Evolutionary conservation across 2,797 vertebrate genomes (phyloP).

Genomic region (Cossypha caffra): DNA sequence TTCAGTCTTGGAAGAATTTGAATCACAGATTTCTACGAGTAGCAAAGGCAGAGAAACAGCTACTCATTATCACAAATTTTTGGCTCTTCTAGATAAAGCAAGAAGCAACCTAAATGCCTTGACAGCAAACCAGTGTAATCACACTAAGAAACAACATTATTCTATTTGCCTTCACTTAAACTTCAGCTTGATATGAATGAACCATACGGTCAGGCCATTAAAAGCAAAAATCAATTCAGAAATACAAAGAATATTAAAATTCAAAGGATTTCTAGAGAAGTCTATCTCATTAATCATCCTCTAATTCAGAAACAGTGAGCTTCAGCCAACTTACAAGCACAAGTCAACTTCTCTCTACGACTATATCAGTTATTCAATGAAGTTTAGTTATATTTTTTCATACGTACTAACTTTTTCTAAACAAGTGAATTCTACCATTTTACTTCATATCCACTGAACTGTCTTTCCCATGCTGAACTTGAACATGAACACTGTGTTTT

Average conservation of each 20-base stretch:
- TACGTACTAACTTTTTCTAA: not conserved
- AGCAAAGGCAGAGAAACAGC: not conserved
- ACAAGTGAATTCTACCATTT: not conserved
- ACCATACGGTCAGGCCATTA: not conserved
- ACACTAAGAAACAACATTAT: not conserved
- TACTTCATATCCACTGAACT: not conserved
- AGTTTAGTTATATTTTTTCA: not conserved
- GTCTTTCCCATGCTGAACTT: not conserved
- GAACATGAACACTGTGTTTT: not conserved
- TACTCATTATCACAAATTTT: not conserved
- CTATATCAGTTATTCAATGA: not conserved
- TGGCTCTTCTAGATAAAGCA: not conserved
- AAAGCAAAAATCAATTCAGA: not conserved
- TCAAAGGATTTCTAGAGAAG: not conserved
- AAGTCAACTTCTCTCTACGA: not conserved
- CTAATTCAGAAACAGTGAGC: not conserved
- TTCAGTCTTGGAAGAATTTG: not conserved
- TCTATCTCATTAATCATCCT: not conserved
- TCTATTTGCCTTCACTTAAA: not conserved
- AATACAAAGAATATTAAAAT: not conserved
- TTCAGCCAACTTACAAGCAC: not conserved
- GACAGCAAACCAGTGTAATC: not conserved
- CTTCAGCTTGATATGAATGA: not conserved
- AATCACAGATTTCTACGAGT: not conserved
- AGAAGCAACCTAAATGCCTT: not conserved